Conservation (phyloP, 2,888 invertebrate genomes). For the Microplitis manilae region DNA sequence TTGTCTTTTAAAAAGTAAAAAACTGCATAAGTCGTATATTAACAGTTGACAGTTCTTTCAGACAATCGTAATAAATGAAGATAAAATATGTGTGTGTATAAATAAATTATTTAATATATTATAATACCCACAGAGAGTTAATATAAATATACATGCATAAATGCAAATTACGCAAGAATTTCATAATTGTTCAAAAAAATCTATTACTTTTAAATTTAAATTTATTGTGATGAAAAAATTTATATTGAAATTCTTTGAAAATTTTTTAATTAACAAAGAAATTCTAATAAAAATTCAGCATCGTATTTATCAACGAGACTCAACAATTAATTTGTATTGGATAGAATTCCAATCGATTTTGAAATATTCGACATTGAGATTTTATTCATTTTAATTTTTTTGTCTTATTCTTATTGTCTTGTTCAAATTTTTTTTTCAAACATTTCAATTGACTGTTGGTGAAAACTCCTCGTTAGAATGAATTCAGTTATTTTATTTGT, state of each 20-base stretch:
- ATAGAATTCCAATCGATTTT: neutral
- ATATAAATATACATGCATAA: neutral
- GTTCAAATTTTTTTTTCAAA: neutral
- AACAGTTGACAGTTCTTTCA: neutral
- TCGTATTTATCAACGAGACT: neutral
- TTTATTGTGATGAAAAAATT: neutral
- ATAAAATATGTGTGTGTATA: neutral
- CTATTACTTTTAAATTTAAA: neutral
- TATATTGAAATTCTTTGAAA: neutral
- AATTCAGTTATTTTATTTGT: neutral
- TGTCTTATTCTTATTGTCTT: neutral
- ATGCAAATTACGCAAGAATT: neutral
- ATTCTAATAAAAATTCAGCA: neutral
- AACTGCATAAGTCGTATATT: neutral
- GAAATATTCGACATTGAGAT: neutral
- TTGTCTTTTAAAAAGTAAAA: neutral
- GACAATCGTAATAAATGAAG: neutral
- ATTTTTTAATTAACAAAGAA: neutral
- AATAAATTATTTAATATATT: neutral
- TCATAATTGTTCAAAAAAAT: neutral
- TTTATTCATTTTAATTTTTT: neutral
- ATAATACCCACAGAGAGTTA: neutral
- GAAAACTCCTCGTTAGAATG: neutral
- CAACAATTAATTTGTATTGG: neutral
- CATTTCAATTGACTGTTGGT: conserved; percentile 24